Evolutionary conservation across 2,888 invertebrate species (phyloP).

Genomic region (Sialis fuliginosa): DNA sequence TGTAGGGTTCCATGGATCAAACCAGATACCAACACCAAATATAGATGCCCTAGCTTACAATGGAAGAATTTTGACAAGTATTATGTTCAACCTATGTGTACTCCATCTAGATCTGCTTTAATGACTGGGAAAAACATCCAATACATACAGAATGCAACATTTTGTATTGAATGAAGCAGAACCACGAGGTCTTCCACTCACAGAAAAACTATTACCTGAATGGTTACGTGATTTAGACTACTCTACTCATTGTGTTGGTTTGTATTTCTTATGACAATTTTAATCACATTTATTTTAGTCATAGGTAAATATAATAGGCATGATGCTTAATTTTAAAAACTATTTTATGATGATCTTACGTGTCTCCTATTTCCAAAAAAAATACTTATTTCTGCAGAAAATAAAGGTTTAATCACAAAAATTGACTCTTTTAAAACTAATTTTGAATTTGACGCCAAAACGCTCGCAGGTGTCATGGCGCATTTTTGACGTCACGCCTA

Average conservation of each 20-base stretch:
- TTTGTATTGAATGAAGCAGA: constrained; percentile 51
- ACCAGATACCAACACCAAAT: constrained; percentile 69
- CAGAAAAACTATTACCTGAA: constrained; percentile 57
- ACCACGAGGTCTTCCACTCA: constrained; percentile 60
- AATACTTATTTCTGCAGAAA: too few species aligned
- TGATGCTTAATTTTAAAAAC: too few species aligned
- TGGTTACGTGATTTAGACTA: constrained; percentile 62
- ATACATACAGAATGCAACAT: constrained; percentile 64
- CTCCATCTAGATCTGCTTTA: constrained; percentile 64
- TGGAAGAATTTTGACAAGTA: constrained; percentile 58
- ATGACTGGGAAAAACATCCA: constrained; percentile 74
- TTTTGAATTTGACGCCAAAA: too few species aligned
- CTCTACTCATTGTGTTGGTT: constrained; percentile 48
- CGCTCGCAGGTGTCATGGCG: too few species aligned
- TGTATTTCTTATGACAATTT: too few species aligned
- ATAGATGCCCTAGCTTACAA: constrained; percentile 65
- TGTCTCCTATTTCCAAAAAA: too few species aligned
- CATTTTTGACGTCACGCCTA: too few species aligned
- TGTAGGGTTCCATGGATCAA: constrained; percentile 69
- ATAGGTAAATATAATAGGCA: too few species aligned
- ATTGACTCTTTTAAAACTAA: too few species aligned
- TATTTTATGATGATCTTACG: too few species aligned
- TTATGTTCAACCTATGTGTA: constrained; percentile 69
- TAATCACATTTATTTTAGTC: too few species aligned
- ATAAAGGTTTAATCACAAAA: too few species aligned